phyloP scores from a whole-genome alignment of 2,888 invertebrate genomes.

The Busseola fusca region DNA sequence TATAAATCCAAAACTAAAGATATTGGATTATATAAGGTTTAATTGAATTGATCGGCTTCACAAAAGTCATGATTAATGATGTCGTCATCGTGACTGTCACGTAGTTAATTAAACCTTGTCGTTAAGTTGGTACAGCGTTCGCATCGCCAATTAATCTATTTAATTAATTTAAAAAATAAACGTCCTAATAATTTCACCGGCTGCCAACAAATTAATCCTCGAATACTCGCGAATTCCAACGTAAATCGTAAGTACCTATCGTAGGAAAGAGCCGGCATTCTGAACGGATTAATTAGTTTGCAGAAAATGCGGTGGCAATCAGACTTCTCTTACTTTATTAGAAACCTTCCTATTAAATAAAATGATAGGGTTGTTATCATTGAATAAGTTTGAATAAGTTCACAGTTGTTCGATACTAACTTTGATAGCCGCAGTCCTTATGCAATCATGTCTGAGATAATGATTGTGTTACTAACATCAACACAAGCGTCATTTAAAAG shows the following conservation, averaged over 20 bases:
- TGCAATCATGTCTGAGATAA: neutral
- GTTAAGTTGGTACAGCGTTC: neutral
- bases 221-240: constrained; percentile 38
- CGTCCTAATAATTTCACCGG: constrained; percentile 20
- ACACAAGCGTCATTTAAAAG: neutral
- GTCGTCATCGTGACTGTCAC: neutral
- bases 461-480: neutral
- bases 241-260: constrained; percentile 35
- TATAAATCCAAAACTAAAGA: neutral
- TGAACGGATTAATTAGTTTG: constrained; percentile 50
- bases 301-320: constrained; percentile 48
- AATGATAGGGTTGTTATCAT: constrained; percentile 33
- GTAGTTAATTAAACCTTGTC: neutral
- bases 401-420: constrained; percentile 11
- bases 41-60: neutral
- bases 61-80: neutral
- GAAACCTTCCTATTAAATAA: constrained; percentile 36
- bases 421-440: neutral
- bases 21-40: neutral
- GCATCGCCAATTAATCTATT: neutral
- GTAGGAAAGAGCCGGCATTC: constrained; percentile 22
- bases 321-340: constrained; percentile 38
- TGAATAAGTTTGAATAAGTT: constrained; percentile 36
- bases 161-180: constrained; percentile 4
- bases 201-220: constrained; percentile 42